Conservation (phyloP, 2,888 invertebrate genomes). For the Tenthredo scrophulariae region DNA sequence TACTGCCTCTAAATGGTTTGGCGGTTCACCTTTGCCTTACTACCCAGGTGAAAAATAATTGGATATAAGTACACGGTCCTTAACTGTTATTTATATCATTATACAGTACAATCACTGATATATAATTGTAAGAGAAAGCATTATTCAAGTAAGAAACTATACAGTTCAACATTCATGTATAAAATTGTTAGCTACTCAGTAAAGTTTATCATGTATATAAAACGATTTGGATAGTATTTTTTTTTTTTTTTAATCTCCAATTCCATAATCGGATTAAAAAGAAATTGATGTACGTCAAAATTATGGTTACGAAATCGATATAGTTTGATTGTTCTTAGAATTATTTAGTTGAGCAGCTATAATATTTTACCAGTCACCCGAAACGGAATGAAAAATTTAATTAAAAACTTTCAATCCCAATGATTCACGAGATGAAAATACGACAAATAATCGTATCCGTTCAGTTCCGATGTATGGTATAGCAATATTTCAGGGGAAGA, state of each 20-base stretch:
- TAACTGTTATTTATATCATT: slow-evolving; percentile 3
- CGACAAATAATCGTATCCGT: not conserved
- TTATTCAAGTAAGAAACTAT: not conserved
- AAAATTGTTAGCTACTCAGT: not conserved
- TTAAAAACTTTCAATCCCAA: not conserved
- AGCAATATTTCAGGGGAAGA: too few species aligned
- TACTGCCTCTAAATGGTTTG: slow-evolving; percentile 12
- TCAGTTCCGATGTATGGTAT: not conserved
- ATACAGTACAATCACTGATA: not conserved
- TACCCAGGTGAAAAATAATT: not conserved
- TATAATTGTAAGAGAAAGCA: not conserved
- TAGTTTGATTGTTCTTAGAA: too few species aligned
- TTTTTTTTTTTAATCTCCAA: too few species aligned
- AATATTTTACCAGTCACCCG: not conserved
- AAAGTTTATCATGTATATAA: not conserved
- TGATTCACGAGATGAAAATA: not conserved
- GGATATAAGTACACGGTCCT: not conserved
- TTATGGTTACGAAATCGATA: too few species aligned
- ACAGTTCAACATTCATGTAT: not conserved
- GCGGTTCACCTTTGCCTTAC: not conserved
- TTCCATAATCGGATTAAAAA: too few species aligned
- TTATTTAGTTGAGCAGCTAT: not conserved
- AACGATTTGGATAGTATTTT: not conserved
- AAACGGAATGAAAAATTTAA: not conserved
- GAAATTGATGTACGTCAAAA: too few species aligned